Percentiles rank a stretch among this genome's conserved stretches.
Evolutionary conservation across 2,888 invertebrate genomes (phyloP).

Genomic region (Heteromurus nitidus): DNA sequence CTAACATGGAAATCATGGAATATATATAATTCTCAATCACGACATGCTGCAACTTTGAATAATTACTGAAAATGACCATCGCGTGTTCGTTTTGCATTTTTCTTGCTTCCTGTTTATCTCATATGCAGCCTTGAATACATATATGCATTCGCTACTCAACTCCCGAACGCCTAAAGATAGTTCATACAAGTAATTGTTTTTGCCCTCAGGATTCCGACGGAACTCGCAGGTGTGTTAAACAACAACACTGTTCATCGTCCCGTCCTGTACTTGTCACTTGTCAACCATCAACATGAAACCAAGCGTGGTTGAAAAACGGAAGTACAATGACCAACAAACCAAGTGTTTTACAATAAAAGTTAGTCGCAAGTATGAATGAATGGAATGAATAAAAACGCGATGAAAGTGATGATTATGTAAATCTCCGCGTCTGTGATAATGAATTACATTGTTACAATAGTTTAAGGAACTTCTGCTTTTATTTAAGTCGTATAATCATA

Average conservation of each 20-base stretch:
- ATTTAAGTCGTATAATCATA: not conserved
- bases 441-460: not conserved
- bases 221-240: conserved; percentile 41
- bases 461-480: not conserved
- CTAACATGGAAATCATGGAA: no score
- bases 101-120: not conserved
- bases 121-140: not conserved
- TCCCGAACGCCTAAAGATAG: no score
- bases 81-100: not conserved
- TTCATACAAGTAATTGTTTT: no score
- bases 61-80: not conserved
- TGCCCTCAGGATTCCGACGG: conserved; percentile 47
- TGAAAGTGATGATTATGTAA: not conserved
- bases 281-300: no score
- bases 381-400: no score
- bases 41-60: not conserved
- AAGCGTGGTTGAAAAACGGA: no score
- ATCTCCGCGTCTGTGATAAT: not conserved
- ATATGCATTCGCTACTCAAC: no score
- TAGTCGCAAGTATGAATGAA: not conserved
- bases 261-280: no score
- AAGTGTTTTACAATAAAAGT: not conserved
- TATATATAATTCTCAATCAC: no score
- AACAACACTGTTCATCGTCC: no score
- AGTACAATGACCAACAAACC: not conserved